phyloP scores from a whole-genome alignment of 2,888 invertebrate genomes.

The Neuroscelio doddi region DNA sequence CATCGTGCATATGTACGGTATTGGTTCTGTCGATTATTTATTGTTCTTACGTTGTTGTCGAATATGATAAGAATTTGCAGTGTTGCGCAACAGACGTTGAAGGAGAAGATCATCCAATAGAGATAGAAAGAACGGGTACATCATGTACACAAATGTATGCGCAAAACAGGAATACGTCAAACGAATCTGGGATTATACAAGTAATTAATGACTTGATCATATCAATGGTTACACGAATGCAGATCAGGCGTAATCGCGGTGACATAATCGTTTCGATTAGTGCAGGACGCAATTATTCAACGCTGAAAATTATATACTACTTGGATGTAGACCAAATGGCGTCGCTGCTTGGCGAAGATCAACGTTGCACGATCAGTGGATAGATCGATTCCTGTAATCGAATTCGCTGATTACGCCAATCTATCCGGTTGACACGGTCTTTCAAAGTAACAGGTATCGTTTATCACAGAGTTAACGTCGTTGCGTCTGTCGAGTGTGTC shows the following conservation, averaged over 20 bases:
- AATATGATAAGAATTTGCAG: slow-evolving; percentile 33
- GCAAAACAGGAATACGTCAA: slow-evolving; percentile 17
- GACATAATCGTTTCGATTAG: slow-evolving; percentile 65
- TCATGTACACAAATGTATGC: not conserved
- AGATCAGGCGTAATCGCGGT: slow-evolving; percentile 60
- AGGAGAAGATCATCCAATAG: slow-evolving; percentile 18
- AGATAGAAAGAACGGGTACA: slow-evolving; percentile 23
- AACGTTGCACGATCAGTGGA: too few species aligned
- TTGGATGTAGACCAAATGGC: not conserved
- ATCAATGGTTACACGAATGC: slow-evolving; percentile 58
- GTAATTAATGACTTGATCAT: slow-evolving; percentile 64
- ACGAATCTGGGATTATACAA: slow-evolving; percentile 55
- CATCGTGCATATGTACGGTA: not conserved
- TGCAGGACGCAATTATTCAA: slow-evolving; percentile 58
- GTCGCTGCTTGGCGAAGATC: not conserved
- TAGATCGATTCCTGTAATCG: slow-evolving; percentile 39
- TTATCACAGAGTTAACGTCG: slow-evolving; percentile 31
- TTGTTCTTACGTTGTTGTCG: slow-evolving; percentile 31
- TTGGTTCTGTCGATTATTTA: slow-evolving; percentile 31
- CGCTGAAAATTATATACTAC: slow-evolving; percentile 39
- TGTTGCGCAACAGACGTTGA: slow-evolving; percentile 29
- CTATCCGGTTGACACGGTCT: slow-evolving; percentile 16
- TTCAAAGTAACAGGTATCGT: slow-evolving; percentile 30
- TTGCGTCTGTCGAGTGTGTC: slow-evolving; percentile 12
- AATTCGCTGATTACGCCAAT: slow-evolving; percentile 36